phyloP scores from a whole-genome alignment of 2,797 vertebrate species.

The Sebastes iracundus region DNA sequence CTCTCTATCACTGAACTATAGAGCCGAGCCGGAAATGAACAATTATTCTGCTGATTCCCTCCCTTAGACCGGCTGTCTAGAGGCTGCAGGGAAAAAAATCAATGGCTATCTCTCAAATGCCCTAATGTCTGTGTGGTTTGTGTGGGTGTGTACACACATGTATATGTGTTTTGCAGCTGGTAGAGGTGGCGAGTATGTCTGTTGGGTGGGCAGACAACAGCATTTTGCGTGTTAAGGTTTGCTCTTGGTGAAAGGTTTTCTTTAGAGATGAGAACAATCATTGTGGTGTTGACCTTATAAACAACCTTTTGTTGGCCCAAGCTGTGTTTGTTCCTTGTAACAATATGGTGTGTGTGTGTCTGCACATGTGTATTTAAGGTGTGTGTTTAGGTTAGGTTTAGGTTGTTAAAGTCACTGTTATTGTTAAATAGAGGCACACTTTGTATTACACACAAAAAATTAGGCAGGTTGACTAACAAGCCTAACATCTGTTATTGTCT shows the following conservation, averaged over 20 bases:
- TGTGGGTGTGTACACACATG: background rate
- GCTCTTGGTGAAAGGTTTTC: background rate
- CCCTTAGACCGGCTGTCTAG: slow-evolving; percentile 21
- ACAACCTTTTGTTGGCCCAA: background rate
- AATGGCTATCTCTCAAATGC: slow-evolving; percentile 37
- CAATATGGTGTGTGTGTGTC: background rate
- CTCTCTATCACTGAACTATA: slow-evolving; percentile 49
- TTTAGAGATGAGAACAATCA: background rate
- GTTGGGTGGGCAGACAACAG: background rate
- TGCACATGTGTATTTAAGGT: background rate
- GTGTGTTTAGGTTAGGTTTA: no score
- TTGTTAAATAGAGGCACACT: background rate
- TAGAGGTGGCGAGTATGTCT: background rate
- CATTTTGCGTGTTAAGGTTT: slow-evolving; percentile 19
- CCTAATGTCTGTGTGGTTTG: slow-evolving; percentile 7
- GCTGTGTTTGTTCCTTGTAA: background rate
- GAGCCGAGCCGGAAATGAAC: slow-evolving; percentile 70
- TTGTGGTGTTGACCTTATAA: slow-evolving; percentile 26
- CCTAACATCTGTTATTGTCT: background rate
- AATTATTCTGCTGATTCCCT: slow-evolving; percentile 65
- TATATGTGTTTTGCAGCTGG: background rate
- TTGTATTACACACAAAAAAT: background rate
- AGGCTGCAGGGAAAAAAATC: slow-evolving; percentile 45
- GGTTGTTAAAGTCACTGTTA: background rate
- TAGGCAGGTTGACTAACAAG: background rate